phyloP scores from a whole-genome alignment of 2,797 vertebrate genomes.

The Enteromius radiatus region DNA sequence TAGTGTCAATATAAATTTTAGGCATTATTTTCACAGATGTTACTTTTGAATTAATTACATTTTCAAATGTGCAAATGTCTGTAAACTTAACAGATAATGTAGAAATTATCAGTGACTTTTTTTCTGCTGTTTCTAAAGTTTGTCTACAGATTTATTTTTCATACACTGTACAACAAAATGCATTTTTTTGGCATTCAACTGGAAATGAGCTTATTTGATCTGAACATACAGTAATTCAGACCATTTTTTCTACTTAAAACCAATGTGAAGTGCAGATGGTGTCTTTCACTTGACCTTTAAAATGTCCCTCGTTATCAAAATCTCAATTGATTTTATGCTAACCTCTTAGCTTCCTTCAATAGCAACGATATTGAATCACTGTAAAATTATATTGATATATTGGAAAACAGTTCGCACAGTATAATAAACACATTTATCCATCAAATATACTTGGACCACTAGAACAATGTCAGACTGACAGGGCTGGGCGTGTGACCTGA shows the following conservation, averaged over 20 bases:
- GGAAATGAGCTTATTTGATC: not conserved
- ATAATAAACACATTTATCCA: slow-evolving; percentile 28
- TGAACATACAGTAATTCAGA: slow-evolving; percentile 3
- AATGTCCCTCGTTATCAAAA: not conserved
- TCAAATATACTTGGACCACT: slow-evolving; percentile 7
- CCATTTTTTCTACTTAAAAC: not conserved
- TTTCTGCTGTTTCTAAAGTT: no score
- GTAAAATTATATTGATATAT: slow-evolving; percentile 9
- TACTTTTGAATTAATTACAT: not conserved
- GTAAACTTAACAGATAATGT: no score
- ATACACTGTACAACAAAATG: not conserved
- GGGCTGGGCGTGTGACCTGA: not conserved
- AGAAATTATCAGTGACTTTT: not conserved
- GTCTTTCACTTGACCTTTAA: slow-evolving; percentile 31
- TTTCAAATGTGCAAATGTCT: not conserved
- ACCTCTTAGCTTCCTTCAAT: not conserved
- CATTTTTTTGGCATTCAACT: not conserved
- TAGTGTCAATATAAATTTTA: not conserved
- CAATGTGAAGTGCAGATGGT: not conserved
- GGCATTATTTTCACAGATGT: not conserved
- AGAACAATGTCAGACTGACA: slow-evolving; percentile 21
- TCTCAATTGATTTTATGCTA: not conserved
- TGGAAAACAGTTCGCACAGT: not conserved
- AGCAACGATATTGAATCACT: not conserved
- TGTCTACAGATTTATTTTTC: not conserved